Evolutionary conservation across 2,113 vertebrate species (phyloP).

Genomic region (Zonotrichia leucophrys): DNA sequence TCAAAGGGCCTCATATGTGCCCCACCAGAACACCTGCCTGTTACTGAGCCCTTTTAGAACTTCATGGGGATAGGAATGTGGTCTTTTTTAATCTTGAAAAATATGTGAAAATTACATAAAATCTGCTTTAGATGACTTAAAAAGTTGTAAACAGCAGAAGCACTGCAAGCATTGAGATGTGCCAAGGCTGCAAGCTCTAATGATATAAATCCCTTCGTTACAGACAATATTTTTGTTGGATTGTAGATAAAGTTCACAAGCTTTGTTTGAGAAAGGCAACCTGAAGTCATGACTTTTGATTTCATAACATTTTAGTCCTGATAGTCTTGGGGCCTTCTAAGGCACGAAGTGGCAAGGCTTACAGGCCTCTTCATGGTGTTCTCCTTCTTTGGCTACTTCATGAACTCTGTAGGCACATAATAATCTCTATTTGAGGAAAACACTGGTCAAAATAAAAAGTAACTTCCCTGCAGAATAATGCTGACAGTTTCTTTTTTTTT

Average conservation of each 20-base stretch:
- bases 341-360: not conserved
- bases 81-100: not conserved
- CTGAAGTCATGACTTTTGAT: not conserved
- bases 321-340: not conserved
- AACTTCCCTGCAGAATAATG: not conserved
- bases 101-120: not conserved
- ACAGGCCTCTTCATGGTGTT: not conserved
- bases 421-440: not conserved
- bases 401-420: constrained; percentile 8
- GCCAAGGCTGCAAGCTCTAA: not conserved
- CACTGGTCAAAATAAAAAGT: not conserved
- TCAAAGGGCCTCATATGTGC: not conserved
- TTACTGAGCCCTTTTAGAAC: not conserved
- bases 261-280: not conserved
- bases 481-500: not conserved
- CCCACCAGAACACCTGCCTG: not conserved
- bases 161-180: not conserved
- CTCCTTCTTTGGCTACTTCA: not conserved
- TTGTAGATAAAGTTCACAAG: not conserved
- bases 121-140: not conserved
- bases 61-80: not conserved
- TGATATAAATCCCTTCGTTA: not conserved
- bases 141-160: not conserved
- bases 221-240: not conserved
- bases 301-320: not conserved